Evolutionary conservation across 1,140 invertebrate species (phyloP), one percentile per base, ranked within the genome.

Genomic region (Solenopsis fugax): DNA sequence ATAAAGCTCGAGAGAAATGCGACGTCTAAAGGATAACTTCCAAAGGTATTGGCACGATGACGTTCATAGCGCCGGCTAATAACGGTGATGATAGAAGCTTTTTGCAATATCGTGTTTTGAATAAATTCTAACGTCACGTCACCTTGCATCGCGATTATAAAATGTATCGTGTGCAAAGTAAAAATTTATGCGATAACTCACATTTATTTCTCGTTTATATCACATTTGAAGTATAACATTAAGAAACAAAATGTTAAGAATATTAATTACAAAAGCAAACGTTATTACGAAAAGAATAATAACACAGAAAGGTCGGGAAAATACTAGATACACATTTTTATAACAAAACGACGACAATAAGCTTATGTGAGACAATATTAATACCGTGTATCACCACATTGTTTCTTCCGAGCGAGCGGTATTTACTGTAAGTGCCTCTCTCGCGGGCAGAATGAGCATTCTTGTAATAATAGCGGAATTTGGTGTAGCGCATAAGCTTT

Each of bases 401-500:
- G 67, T 81, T 81, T 67, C 65, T 37, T 41, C 65, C 52, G 7
- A n/a, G 64, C 34, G 37, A 81, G 48, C 48, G 67, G 54, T 82
- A 84, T 84, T 84, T 84, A 84, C 41, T 37, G 9, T 75, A 75
- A 84, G 80, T 75, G 69, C 54, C 69, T 73, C 69, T 75, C 80
- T 73, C 69, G 80, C 54, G 69, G 54, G 41, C 6, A 73, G 69
- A 84, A 84, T 75, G 80, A 84, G 54, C 54, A 84, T 84, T 84
- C 69, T 85, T 85, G 72, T 85, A 85, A 85, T 85, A 85, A 75
- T 34, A 34, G 9, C 72, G 50, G 82, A 73, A 84, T 84, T 84
- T 75, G 69, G 80, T 69, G 80, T 84, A 18, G 69, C 73, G 82
- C 75, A 78, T 76, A 78, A 85, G 73, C 82, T 78, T 85, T 85